Evolutionary conservation across 2,888 invertebrate genomes (phyloP).

Genomic region (Aleiodes leptofemur): DNA sequence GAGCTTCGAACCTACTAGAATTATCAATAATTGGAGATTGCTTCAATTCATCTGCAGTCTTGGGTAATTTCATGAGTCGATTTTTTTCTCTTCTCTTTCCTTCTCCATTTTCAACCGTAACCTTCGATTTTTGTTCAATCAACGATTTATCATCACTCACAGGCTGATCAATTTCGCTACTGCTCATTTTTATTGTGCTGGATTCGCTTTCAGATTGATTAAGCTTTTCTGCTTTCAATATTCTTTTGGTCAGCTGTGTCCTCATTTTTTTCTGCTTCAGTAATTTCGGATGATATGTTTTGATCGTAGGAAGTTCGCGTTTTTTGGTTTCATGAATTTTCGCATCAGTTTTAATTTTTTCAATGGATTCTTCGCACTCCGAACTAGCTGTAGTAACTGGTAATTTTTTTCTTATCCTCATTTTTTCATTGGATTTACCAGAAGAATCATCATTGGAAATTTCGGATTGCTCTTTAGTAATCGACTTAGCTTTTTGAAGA

Average conservation of each 20-base stretch:
- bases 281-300: constrained; percentile 49
- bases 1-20: not conserved
- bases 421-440: constrained; percentile 51
- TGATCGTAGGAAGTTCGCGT: constrained; percentile 29
- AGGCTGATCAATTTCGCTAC: constrained; percentile 11
- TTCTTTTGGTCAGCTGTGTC: constrained; percentile 52
- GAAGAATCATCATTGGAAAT: constrained; percentile 46
- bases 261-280: constrained; percentile 56
- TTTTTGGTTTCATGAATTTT: constrained; percentile 50
- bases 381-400: constrained; percentile 65
- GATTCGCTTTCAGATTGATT: constrained; percentile 4
- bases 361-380: constrained; percentile 62
- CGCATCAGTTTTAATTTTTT: constrained; percentile 48
- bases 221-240: not conserved
- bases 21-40: not conserved
- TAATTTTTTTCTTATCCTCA: constrained; percentile 60
- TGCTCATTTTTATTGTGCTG: constrained; percentile 16
- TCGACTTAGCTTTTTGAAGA: constrained; percentile 41
- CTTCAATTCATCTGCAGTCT: not conserved
- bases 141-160: constrained; percentile 7
- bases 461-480: constrained; percentile 50
- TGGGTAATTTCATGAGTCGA: not conserved
- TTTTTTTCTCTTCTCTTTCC: not conserved
- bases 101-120: not conserved
- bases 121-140: not conserved